These are phyloP conservation scores for Eurosta solidaginis DNA, from an alignment of 1,140 invertebrate genomes.

Conservation along the genomic window DNA sequence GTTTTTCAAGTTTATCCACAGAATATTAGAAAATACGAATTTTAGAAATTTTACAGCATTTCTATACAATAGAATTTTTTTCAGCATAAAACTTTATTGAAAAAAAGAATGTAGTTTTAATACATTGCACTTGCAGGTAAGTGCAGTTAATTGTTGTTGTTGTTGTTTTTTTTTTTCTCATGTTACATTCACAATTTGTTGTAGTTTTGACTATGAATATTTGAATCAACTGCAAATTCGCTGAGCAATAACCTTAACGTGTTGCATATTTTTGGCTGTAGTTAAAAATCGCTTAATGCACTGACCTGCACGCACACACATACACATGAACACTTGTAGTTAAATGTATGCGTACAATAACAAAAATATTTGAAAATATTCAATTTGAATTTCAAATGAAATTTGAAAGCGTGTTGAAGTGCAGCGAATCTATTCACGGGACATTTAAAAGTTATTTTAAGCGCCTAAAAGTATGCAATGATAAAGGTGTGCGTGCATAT, in stretches of 20 bases:
- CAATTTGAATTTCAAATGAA: slow-evolving; percentile 27
- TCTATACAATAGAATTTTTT: not conserved
- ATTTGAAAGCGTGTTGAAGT: slow-evolving; percentile 25
- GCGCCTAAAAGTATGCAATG: slow-evolving; percentile 20
- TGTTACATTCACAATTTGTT: too few species aligned
- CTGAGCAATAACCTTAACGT: slow-evolving; percentile 19
- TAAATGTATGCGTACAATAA: not conserved
- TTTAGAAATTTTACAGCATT: slow-evolving; percentile 17
- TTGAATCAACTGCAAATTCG: not conserved
- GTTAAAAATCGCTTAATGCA: not conserved
- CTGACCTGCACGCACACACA: not conserved
- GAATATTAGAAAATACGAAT: slow-evolving; percentile 18
- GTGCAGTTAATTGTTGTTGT: too few species aligned
- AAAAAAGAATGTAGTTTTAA: not conserved
- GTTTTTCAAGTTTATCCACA: slow-evolving; percentile 9
- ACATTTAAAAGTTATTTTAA: slow-evolving; percentile 27
- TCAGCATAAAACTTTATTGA: not conserved
- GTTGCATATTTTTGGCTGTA: slow-evolving; percentile 5
- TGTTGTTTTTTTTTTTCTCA: too few species aligned
- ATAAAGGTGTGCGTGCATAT: not conserved
- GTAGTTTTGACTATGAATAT: not conserved
- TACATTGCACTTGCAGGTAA: not conserved
- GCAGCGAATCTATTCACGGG: slow-evolving; percentile 16
- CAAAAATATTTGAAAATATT: not conserved
- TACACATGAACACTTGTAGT: not conserved